Conservation (phyloP, 1,140 invertebrate genomes). For the Doryteuthis pealeii region DNA sequence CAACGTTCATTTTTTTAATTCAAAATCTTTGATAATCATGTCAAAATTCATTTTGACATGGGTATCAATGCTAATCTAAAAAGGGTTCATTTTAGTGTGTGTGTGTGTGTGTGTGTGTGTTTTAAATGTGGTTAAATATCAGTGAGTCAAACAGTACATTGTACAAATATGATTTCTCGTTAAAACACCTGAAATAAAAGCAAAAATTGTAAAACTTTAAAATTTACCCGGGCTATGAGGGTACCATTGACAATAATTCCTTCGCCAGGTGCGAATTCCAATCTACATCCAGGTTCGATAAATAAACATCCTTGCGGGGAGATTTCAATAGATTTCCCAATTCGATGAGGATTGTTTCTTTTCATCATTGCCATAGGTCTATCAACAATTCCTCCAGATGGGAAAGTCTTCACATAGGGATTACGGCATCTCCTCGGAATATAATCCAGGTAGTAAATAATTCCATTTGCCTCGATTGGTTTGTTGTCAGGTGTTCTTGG, state of each 20-base stretch:
- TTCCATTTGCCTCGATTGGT: conserved; percentile 33
- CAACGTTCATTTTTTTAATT: too few species aligned
- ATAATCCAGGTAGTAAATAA: conserved; percentile 39
- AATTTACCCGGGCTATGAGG: conserved; percentile 83
- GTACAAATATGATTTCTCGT: too few species aligned
- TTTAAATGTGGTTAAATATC: too few species aligned
- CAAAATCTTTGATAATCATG: too few species aligned
- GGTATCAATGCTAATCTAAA: too few species aligned
- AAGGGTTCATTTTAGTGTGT: too few species aligned
- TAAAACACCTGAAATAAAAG: not conserved
- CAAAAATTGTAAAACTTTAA: too few species aligned
- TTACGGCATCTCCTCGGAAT: conserved; percentile 39
- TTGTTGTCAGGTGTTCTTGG: not conserved
- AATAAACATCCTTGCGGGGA: conserved; percentile 63
- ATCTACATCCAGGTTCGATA: conserved; percentile 81
- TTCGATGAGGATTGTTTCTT: conserved; percentile 40
- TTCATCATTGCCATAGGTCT: conserved; percentile 40
- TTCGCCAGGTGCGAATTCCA: conserved; percentile 83
- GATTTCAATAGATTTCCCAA: conserved; percentile 49
- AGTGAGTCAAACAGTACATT: too few species aligned
- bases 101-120: too few species aligned
- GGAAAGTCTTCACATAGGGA: conserved; percentile 33
- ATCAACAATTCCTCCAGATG: conserved; percentile 35
- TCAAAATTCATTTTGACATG: too few species aligned
- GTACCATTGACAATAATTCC: conserved; percentile 87